phyloP scores from a whole-genome alignment of 2,113 vertebrate species.

The Cisticola juncidis region DNA sequence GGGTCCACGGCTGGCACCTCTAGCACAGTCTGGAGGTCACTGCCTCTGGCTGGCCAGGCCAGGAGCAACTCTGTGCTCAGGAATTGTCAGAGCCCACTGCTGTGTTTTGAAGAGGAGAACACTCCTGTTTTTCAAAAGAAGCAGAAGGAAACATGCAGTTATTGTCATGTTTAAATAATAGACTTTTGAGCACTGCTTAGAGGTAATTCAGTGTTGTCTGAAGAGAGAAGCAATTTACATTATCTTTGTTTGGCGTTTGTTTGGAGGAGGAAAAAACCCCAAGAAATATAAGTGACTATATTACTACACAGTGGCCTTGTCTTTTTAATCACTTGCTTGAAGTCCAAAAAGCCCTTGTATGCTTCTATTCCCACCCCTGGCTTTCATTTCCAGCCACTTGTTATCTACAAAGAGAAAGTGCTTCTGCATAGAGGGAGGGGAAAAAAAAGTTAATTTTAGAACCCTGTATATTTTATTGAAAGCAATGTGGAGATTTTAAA shows the following conservation, averaged over 20 bases:
- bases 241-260: not conserved
- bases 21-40: not conserved
- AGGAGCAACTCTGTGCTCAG: not conserved
- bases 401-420: not conserved
- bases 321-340: not conserved
- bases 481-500: not conserved
- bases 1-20: not conserved
- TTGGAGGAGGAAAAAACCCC: not conserved
- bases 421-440: not conserved
- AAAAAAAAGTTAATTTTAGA: not conserved
- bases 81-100: rapidly evolving
- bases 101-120: not conserved
- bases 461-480: not conserved
- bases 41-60: not conserved
- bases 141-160: not conserved
- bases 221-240: not conserved
- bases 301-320: not conserved
- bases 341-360: not conserved
- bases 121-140: not conserved
- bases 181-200: not conserved
- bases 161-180: not conserved
- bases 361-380: not conserved
- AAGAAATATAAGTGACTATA: not conserved
- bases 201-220: not conserved
- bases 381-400: not conserved